A percentile compares a stretch with the other conserved stretches of the same genome.
Conservation (phyloP, 2,888 invertebrate genomes). For the Epirrita christyi region DNA sequence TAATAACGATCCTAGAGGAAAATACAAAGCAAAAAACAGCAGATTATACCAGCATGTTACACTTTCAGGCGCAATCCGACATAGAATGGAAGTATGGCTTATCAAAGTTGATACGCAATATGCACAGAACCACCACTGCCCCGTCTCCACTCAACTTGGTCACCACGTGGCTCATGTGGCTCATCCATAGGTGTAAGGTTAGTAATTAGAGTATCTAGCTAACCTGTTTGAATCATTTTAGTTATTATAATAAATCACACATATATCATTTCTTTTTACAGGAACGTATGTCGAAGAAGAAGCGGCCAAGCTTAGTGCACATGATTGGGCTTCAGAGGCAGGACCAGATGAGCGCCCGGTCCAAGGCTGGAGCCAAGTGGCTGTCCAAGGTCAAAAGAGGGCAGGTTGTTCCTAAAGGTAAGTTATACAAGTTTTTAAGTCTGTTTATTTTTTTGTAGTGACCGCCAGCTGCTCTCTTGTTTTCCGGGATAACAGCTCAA, state of each 20-base stretch:
- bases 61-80: conserved; percentile 97
- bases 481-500: too few relatives aligned
- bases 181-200: conserved; percentile 92
- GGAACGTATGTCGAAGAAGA: conserved; percentile 88
- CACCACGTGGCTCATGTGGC: conserved; percentile 96
- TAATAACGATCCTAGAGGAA: background rate
- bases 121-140: conserved; percentile 98
- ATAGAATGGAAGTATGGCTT: conserved; percentile 99
- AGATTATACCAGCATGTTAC: background rate
- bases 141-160: conserved; percentile 99
- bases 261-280: conserved; percentile 48
- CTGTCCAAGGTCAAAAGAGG: conserved; percentile 94
- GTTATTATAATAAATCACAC: background rate
- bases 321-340: conserved; percentile 91
- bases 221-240: background rate
- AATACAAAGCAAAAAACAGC: background rate
- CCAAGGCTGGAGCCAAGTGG: conserved; percentile 95
- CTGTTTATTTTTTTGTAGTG: too few relatives aligned
- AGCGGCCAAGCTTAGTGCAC: conserved; percentile 93
- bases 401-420: conserved; percentile 90
- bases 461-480: too few relatives aligned
- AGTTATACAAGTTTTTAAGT: background rate
- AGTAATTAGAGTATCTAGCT: conserved; percentile 27
- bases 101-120: conserved; percentile 98
- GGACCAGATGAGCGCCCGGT: conserved; percentile 90